Percentiles rank a stretch among this genome's conserved stretches.
Evolutionary conservation across 2,797 vertebrate genomes (phyloP).

Genomic region (Anabas testudineus): DNA sequence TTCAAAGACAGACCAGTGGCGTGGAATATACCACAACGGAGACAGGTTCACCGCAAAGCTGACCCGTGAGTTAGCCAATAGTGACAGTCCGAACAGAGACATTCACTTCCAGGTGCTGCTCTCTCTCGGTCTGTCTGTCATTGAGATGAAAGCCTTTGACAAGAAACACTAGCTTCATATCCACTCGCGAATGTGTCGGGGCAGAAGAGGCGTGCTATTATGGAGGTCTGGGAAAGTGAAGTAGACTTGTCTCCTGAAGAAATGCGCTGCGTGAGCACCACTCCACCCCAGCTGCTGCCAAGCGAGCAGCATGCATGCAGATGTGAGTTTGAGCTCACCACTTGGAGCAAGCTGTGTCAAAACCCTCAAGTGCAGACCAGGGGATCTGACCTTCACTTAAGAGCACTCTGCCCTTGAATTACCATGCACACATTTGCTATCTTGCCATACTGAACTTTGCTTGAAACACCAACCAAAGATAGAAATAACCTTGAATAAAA

Average conservation of each 20-base stretch:
- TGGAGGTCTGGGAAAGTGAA: slow-evolving; percentile 33
- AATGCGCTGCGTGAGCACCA: slow-evolving; percentile 19
- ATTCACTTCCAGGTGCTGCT: slow-evolving; percentile 60
- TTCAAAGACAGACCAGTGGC: slow-evolving; percentile 22
- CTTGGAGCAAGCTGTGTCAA: slow-evolving; percentile 39
- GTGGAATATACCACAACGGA: slow-evolving; percentile 38
- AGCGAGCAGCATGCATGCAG: slow-evolving; percentile 31
- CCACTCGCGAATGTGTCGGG: slow-evolving; percentile 51
- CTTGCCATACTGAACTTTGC: slow-evolving; percentile 9
- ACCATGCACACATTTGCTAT: neutral
- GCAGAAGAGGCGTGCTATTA: slow-evolving; percentile 22
- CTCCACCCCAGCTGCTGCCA: slow-evolving; percentile 8
- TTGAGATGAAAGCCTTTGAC: slow-evolving; percentile 44
- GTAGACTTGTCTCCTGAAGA: slow-evolving; percentile 42
- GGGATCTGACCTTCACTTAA: slow-evolving; percentile 57
- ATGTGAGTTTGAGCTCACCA: slow-evolving; percentile 28
- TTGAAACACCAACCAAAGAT: slow-evolving; percentile 49
- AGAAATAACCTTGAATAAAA: slow-evolving; percentile 61
- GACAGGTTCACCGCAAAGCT: slow-evolving; percentile 48
- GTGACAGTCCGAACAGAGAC: slow-evolving; percentile 52
- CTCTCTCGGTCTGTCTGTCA: slow-evolving; percentile 52
- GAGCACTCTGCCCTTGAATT: slow-evolving; percentile 23
- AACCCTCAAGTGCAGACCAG: slow-evolving; percentile 37
- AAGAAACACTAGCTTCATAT: slow-evolving; percentile 36
- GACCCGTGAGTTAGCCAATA: slow-evolving; percentile 54